These are phyloP conservation scores for Pseudopleuronectes americanus DNA, from an alignment of 2,797 vertebrate species.

Conservation along the genomic window DNA sequence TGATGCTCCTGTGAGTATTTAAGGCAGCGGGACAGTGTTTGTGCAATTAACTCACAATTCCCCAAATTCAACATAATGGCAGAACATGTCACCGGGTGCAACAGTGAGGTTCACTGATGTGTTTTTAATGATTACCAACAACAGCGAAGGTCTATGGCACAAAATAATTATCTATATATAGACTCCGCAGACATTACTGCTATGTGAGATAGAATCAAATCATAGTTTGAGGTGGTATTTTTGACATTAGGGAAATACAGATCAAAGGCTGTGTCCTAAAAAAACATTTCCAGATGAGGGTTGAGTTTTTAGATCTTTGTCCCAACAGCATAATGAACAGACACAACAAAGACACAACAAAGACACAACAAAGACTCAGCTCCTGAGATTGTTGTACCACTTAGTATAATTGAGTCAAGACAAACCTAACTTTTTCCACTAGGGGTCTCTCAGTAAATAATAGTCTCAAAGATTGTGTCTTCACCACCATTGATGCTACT, in stretches of 20 bases:
- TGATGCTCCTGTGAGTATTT: not conserved
- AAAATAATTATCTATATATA: not conserved
- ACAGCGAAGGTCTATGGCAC: not conserved
- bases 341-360: not conserved
- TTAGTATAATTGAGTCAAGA: not conserved
- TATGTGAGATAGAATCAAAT: not conserved
- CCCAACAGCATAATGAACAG: not conserved
- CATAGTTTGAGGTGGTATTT: not conserved
- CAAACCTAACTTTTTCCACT: too few relatives aligned
- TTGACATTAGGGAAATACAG: not conserved
- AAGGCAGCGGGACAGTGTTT: not conserved
- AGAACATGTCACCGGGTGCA: not conserved
- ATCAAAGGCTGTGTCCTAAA: not conserved
- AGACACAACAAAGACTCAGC: not conserved
- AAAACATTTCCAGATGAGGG: not conserved
- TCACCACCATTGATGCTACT: too few relatives aligned
- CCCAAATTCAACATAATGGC: not conserved
- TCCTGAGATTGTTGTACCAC: not conserved
- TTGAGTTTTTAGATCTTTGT: not conserved
- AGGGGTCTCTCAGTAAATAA: too few relatives aligned
- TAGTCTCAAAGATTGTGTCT: too few relatives aligned
- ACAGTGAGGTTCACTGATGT: not conserved
- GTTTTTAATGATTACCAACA: slow-evolving; percentile 1
- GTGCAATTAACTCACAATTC: not conserved
- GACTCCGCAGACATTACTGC: not conserved